phyloP scores from a whole-genome alignment of 92 coral and sea anemone genomes.

The Heliopora coerulea region DNA sequence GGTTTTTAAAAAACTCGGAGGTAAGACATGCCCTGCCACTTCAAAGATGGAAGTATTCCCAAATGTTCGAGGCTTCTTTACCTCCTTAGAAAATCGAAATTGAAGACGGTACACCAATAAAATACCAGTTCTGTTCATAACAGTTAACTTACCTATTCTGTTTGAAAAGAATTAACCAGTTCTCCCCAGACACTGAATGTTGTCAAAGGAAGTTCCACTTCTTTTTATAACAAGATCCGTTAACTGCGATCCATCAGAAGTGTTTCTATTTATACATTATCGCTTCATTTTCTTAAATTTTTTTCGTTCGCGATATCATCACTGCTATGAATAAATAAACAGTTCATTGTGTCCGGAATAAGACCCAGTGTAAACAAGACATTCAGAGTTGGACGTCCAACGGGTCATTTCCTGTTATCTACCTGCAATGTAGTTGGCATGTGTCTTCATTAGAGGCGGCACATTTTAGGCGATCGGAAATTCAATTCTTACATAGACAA shows the following conservation, averaged over 20 bases:
- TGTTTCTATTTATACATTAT: slow-evolving; percentile 2
- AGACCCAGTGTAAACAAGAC: slow-evolving; percentile 2
- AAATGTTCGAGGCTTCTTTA: background rate
- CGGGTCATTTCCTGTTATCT: slow-evolving; percentile 22
- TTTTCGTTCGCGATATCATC: slow-evolving; percentile 17
- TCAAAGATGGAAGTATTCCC: no score
- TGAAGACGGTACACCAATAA: background rate
- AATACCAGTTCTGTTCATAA: background rate
- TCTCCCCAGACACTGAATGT: background rate
- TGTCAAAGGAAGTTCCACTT: background rate
- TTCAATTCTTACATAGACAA: no score
- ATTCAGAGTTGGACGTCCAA: background rate
- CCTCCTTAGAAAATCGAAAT: background rate
- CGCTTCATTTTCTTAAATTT: slow-evolving; percentile 21
- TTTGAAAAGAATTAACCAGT: background rate
- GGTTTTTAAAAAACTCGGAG: no score
- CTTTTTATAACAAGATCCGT: background rate
- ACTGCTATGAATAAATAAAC: slow-evolving; percentile 32
- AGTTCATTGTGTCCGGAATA: slow-evolving; percentile 1
- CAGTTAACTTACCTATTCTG: background rate
- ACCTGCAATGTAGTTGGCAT: no score
- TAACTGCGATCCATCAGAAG: background rate
- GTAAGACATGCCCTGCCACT: no score
- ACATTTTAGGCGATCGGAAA: no score
- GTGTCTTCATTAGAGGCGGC: no score